phyloP scores from a whole-genome alignment of 2,797 vertebrate species.

The Poecile montanus region DNA sequence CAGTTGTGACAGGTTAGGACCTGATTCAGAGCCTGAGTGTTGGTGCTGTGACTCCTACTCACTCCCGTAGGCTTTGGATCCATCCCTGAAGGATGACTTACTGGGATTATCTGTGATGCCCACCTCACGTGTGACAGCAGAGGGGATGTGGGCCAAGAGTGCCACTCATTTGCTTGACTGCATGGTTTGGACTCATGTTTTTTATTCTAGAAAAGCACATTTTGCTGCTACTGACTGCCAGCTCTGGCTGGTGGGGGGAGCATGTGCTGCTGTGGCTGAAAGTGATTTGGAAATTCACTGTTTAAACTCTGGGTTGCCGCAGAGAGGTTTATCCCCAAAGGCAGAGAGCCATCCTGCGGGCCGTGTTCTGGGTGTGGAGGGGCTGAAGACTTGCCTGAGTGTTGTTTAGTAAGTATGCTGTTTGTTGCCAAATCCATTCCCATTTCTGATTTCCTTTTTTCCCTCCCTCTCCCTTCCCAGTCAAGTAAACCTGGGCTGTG shows the following conservation, averaged over 20 bases:
- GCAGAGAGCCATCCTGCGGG: background rate
- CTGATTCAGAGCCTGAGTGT: background rate
- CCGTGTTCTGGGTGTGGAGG: background rate
- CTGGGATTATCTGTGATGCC: background rate
- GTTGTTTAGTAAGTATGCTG: background rate
- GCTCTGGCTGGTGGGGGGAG: background rate
- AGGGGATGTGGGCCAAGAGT: background rate
- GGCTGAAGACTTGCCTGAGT: background rate
- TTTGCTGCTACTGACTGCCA: background rate
- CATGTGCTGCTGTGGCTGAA: accelerated
- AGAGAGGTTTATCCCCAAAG: background rate
- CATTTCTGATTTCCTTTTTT: background rate
- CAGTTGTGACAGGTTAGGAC: constrained; percentile 8
- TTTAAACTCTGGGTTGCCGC: background rate
- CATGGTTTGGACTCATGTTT: background rate
- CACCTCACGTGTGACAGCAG: accelerated
- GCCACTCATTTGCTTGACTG: accelerated
- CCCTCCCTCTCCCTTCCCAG: background rate
- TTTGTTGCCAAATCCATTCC: constrained; percentile 6
- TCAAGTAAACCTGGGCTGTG: constrained; percentile 51
- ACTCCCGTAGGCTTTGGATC: background rate
- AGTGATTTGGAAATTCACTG: background rate
- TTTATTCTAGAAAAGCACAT: background rate
- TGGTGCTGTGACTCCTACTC: background rate
- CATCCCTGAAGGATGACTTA: background rate